These are phyloP conservation scores for Chaitophorus viminalis DNA, from an alignment of 2,888 invertebrate species.

Conservation along the genomic window DNA sequence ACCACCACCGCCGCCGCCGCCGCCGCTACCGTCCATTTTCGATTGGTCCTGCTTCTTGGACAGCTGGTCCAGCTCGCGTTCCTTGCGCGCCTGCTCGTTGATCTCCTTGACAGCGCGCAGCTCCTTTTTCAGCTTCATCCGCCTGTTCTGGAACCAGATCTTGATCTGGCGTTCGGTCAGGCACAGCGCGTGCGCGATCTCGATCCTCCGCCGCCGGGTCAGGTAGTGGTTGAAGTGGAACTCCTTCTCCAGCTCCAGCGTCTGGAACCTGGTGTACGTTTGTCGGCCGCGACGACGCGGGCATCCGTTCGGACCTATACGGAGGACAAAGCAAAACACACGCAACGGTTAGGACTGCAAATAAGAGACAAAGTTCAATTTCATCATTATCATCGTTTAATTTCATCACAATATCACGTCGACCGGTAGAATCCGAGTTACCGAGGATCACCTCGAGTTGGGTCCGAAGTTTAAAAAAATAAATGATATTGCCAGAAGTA, in stretches of 20 bases:
- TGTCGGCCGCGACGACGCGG: slow-evolving; percentile 93
- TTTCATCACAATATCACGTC: no score
- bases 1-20: slow-evolving; percentile 72
- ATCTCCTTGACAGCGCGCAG: slow-evolving; percentile 79
- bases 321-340: slow-evolving; percentile 65
- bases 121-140: slow-evolving; percentile 66
- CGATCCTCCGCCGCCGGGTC: slow-evolving; percentile 94
- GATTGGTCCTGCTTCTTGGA: slow-evolving; percentile 86
- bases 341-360: not conserved
- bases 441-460: no score
- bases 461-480: no score
- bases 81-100: slow-evolving; percentile 91
- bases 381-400: no score
- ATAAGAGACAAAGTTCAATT: no score
- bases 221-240: slow-evolving; percentile 98
- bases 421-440: no score
- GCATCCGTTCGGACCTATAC: slow-evolving; percentile 92
- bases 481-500: no score
- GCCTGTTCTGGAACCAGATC: slow-evolving; percentile 91
- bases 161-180: slow-evolving; percentile 96
- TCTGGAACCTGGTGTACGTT: slow-evolving; percentile 98
- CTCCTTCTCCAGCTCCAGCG: slow-evolving; percentile 97
- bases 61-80: slow-evolving; percentile 90
- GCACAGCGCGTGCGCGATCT: slow-evolving; percentile 95
- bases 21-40: slow-evolving; percentile 79